These are phyloP conservation scores for human (Homo sapiens) DNA, from an alignment of 2,113 vertebrate genomes.

Conservation along the genomic window GRCh38 chr14:20520001-20520500, in stretches of 20 bases:
- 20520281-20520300: not conserved
- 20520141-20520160: not conserved
- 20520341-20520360: not conserved
- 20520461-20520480: not conserved
- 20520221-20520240: not conserved
- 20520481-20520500: not conserved
- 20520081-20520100: not conserved
- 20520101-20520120: not conserved
- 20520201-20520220: not conserved
- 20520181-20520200: not conserved
- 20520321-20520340: not conserved
- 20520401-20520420: not conserved
- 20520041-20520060: not conserved
- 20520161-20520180: not conserved
- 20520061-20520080: not conserved
- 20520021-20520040: not conserved
- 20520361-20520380: not conserved
- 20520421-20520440: not conserved
- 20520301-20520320: not conserved
- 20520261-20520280: not conserved
- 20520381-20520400: not conserved
- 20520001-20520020: not conserved
- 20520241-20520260: not conserved
- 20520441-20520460: not conserved
- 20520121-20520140: not conserved